Percentiles rank a stretch among this genome's conserved stretches.
Conservation (phyloP, 2,797 vertebrate genomes). For the Sebastolobus alascanus region DNA sequence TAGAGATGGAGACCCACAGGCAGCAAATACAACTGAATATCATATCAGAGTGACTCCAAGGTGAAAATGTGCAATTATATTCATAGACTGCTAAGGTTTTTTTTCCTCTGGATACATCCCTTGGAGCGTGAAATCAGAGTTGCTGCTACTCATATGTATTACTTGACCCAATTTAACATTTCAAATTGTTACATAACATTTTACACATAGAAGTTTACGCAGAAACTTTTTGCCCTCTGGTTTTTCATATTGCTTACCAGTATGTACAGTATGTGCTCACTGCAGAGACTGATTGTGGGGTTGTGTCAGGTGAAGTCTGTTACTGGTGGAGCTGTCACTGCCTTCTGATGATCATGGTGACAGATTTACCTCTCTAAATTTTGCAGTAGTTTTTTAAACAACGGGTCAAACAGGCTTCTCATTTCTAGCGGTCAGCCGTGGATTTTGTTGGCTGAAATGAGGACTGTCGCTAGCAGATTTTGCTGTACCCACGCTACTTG, state of each 20-base stretch:
- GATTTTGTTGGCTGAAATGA: too few relatives aligned
- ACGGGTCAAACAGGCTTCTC: too few relatives aligned
- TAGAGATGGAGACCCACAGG: not conserved
- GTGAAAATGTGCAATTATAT: conserved; percentile 18
- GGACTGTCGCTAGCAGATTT: too few relatives aligned
- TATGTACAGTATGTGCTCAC: not conserved
- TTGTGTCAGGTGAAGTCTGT: not conserved
- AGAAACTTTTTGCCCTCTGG: not conserved
- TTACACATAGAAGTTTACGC: not conserved
- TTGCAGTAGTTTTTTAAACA: too few relatives aligned
- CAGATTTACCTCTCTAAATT: too few relatives aligned
- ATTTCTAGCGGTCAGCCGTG: too few relatives aligned
- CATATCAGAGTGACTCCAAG: not conserved
- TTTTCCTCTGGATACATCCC: not conserved
- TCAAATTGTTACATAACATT: not conserved
- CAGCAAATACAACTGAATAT: conserved; percentile 21
- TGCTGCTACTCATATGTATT: not conserved
- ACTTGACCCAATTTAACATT: conserved; percentile 14
- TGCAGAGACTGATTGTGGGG: not conserved
- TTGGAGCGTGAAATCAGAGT: not conserved
- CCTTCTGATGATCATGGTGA: too few relatives aligned
- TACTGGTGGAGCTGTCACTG: too few relatives aligned
- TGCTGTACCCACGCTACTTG: too few relatives aligned
- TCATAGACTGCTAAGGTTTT: not conserved
- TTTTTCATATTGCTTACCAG: not conserved